Evolutionary conservation across 2,888 invertebrate genomes (phyloP), one percentile per base, ranked within the genome.

Genomic region (Lepidochrysops patricia): DNA sequence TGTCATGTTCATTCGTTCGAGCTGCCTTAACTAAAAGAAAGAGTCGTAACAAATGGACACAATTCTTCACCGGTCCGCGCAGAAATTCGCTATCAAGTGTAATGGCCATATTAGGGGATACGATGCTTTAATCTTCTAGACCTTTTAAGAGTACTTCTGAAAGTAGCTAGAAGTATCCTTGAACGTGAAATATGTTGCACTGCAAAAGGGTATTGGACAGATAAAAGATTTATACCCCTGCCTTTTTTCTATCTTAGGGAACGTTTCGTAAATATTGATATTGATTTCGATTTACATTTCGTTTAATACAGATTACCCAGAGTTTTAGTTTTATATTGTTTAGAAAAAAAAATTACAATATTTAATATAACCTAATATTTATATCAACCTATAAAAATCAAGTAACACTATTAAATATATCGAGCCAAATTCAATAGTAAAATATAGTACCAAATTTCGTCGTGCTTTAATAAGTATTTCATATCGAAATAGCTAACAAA

Each of bases 81-180:
- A 32, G 29, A 54, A 54, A 54, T 19, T 19, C 32, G 15, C 15
- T 19, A 54, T 54, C 29, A 54, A 32, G 54, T 54, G 54, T 29
- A 50, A 54, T 29, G 54, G 27, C 54, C 29, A 15, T 54, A 32
- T 29, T 54, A 32, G 29, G 4, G 15, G 23, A 32, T 29, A 29
- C 27, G 29, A 32, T 27, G 29, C 15, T 54, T 54, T 54, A 54
- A 54, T 32, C 54, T 32, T 54, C 54, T 54, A 54, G 54, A 54
- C 54, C 54, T 54, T 54, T 54, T 54, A 32, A 54, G 32, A 54
- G 54, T 32, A 54, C 54, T 13, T 54, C 54, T 54, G 54, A 32
- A 54, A 54, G 54, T 32, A 29, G 54, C 32, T 54, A 29, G 52
- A 4, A 29, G 29, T 19, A 32, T 54, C 54, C 29, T 54, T 12